Evolutionary conservation across 2,113 vertebrate genomes (phyloP), one percentile per base, ranked within the genome.

Genomic region (Abramis brama): DNA sequence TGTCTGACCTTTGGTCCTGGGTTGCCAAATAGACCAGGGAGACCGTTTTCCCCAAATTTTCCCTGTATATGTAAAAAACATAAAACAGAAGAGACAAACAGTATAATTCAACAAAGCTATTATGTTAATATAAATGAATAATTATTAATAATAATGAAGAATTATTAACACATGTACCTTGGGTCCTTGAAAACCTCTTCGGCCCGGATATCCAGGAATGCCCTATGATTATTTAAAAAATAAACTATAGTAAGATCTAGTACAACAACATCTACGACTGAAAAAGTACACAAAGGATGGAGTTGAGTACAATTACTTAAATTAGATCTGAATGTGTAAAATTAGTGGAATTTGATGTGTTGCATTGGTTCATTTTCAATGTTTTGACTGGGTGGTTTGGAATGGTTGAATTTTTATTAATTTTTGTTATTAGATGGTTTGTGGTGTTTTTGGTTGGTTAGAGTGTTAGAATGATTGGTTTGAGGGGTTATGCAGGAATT

Each of bases 1-100:
- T 47, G 30, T 55, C 30, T 71, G 21, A 90, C 89, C 89, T 87
- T 84, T 15, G 2, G 30, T 68, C 89, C 89, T 25, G 23, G 17
- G 33, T 23, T 36, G 12, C 89, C 89, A 73, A 3, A 23, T 30
- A 80, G 83, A 57, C 89, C 89, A 36, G 79, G 83, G 36, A 83
- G 68, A 52, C 89, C 87, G 55, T 59, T 64, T 2, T 45, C 55
- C 15, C 89, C 89, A 50, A 1, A 7, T 33, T 21, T 15, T 11
- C 87, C 89, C 89, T 88, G 52, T 23, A 23, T 25, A 52, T 23
- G 25, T 43, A 81, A 62, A 43, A 77, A 25, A 74, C 57, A 25
- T 15, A 11, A 25, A 76, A 21, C 6, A 27, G 33, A 60, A 52
- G 57, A 25, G 17, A 76, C 57, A n/a, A 64, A 78, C 23, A 43